phyloP scores from a whole-genome alignment of 1,140 invertebrate species.

The Odontomachus brunneus region DNA sequence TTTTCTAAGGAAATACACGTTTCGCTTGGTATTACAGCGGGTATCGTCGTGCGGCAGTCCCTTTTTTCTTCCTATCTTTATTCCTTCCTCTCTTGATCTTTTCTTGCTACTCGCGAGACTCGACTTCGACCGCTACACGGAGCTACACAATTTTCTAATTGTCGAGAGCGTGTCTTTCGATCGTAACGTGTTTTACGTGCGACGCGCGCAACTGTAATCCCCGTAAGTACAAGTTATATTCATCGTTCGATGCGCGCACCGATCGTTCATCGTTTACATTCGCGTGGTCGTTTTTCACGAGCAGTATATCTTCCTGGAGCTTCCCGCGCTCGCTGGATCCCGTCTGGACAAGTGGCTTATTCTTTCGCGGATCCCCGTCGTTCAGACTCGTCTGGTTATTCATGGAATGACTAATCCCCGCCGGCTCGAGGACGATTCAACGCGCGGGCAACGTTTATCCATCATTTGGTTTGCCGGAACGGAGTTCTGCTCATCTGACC shows the following conservation, averaged over 20 bases:
- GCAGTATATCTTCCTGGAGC: not conserved
- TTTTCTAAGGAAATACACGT: slow-evolving; percentile 4
- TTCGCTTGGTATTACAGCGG: not conserved
- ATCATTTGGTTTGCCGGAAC: slow-evolving; percentile 74
- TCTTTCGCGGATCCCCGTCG: slow-evolving; percentile 39
- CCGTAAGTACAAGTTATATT: not conserved
- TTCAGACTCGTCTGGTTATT: slow-evolving; percentile 74
- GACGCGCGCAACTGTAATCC: not conserved
- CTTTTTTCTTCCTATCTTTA: not conserved
- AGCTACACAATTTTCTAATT: slow-evolving; percentile 12
- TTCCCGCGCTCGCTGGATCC: not conserved
- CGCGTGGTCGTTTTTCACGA: not conserved
- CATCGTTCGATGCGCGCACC: not conserved
- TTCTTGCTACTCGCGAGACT: slow-evolving; percentile 13
- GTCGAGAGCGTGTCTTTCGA: not conserved
- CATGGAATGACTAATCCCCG: slow-evolving; percentile 78
- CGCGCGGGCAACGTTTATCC: slow-evolving; percentile 67
- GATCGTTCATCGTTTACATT: too few species aligned
- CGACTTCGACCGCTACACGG: too few species aligned
- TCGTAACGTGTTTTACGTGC: not conserved
- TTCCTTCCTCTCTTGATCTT: not conserved
- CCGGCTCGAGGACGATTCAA: slow-evolving; percentile 64
- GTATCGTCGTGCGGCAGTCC: not conserved
- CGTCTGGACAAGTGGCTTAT: slow-evolving; percentile 10
- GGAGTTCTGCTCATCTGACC: slow-evolving; percentile 68